Evolutionary conservation across 2,797 vertebrate species (phyloP).

Genomic region (Psittacula derbiana): DNA sequence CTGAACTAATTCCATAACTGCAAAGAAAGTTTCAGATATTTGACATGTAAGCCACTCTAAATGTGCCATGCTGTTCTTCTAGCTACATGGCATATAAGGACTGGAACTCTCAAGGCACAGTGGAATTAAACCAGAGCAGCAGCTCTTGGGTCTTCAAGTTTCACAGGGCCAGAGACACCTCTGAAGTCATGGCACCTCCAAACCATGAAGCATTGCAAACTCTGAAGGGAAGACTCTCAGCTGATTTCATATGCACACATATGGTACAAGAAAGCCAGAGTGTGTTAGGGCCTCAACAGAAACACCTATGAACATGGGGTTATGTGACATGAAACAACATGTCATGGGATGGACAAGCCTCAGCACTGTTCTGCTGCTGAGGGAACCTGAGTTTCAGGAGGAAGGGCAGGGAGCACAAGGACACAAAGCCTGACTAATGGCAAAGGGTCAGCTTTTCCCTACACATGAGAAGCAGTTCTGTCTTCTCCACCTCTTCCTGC

Average conservation of each 20-base stretch:
- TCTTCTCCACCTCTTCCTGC: background rate
- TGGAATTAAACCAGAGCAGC: background rate
- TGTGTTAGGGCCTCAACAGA: background rate
- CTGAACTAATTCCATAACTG: background rate
- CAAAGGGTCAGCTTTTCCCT: background rate
- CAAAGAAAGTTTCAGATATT: background rate
- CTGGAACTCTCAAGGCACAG: background rate
- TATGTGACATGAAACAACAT: background rate
- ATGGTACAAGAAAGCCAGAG: background rate
- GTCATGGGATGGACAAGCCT: background rate
- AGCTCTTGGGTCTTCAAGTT: background rate
- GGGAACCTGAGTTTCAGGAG: background rate
- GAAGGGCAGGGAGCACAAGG: background rate
- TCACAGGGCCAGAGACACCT: background rate
- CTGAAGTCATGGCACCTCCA: background rate
- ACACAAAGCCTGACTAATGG: background rate
- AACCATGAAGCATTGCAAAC: background rate
- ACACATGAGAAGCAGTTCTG: background rate
- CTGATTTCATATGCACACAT: background rate
- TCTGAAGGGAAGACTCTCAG: background rate
- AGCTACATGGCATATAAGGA: background rate
- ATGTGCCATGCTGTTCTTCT: background rate
- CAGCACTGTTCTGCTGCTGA: background rate
- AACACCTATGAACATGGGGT: background rate
- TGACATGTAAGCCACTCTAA: background rate